Evolutionary conservation across 2,888 invertebrate species (phyloP).

Genomic region (Eurytoma adleriae): DNA sequence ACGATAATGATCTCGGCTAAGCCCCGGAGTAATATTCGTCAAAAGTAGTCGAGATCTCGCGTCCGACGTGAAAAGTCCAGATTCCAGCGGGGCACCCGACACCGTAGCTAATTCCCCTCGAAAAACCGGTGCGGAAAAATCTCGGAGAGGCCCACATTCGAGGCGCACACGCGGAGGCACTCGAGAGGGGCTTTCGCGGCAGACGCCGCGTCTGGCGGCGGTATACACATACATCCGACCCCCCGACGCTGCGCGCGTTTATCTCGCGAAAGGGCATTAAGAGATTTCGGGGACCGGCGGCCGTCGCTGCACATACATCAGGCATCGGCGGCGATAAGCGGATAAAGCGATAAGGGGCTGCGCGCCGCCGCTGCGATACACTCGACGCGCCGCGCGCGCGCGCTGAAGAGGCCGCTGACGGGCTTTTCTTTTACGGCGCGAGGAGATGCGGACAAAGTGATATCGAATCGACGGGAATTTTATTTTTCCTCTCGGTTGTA

Average conservation of each 20-base stretch:
- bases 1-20: too few species aligned
- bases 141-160: too few species aligned
- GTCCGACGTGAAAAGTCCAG: too few species aligned
- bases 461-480: slow-evolving; percentile 27
- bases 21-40: too few species aligned
- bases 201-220: too few species aligned
- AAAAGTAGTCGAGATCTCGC: too few species aligned
- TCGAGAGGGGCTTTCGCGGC: too few species aligned
- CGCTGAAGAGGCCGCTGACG: slow-evolving; percentile 5
- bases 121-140: too few species aligned
- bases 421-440: slow-evolving; percentile 42
- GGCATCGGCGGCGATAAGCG: slow-evolving; percentile 47
- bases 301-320: slow-evolving; percentile 13
- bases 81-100: too few species aligned
- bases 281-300: slow-evolving; percentile 35
- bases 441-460: slow-evolving; percentile 29
- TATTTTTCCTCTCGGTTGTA: slow-evolving; percentile 9
- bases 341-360: slow-evolving; percentile 50
- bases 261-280: slow-evolving; percentile 53
- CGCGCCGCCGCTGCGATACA: neutral
- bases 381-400: neutral
- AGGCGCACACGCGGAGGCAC: too few species aligned
- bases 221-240: neutral
- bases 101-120: too few species aligned
- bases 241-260: slow-evolving; percentile 14